Evolutionary conservation across 2,888 invertebrate genomes (phyloP).

Genomic region (Apamea epomidion): DNA sequence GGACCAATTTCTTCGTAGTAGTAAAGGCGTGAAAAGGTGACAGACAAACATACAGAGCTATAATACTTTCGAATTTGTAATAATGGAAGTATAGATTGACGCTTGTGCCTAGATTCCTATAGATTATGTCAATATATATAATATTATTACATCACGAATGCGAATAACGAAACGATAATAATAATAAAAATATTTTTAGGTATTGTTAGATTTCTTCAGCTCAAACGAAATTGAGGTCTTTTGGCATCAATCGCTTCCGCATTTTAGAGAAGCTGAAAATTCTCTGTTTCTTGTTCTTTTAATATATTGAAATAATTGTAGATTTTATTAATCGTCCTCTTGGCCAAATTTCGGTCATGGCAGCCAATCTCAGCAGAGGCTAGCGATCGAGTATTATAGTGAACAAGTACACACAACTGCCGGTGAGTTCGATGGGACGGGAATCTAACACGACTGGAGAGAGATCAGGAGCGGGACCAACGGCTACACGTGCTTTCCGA

Average conservation of each 20-base stretch:
- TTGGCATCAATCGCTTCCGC: not conserved
- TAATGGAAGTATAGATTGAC: not conserved
- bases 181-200: not conserved
- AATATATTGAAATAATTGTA: not conserved
- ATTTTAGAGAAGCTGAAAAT: not conserved
- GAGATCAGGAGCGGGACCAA: no score
- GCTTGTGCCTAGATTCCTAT: not conserved
- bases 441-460: not conserved
- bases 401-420: not conserved
- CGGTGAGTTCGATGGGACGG: not conserved
- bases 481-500: not conserved
- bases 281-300: no score
- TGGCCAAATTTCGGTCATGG: not conserved
- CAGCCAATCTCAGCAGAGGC: not conserved
- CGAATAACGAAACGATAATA: not conserved
- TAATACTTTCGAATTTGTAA: not conserved
- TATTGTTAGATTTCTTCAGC: constrained; percentile 1
- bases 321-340: not conserved
- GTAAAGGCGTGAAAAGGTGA: not conserved
- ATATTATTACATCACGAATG: not conserved
- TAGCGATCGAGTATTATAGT: not conserved
- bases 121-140: constrained; percentile 14
- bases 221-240: not conserved
- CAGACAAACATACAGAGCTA: not conserved
- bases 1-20: not conserved